Conservation (phyloP, 64 coral and sea anemone species). For the Platygyra sinensis region DNA sequence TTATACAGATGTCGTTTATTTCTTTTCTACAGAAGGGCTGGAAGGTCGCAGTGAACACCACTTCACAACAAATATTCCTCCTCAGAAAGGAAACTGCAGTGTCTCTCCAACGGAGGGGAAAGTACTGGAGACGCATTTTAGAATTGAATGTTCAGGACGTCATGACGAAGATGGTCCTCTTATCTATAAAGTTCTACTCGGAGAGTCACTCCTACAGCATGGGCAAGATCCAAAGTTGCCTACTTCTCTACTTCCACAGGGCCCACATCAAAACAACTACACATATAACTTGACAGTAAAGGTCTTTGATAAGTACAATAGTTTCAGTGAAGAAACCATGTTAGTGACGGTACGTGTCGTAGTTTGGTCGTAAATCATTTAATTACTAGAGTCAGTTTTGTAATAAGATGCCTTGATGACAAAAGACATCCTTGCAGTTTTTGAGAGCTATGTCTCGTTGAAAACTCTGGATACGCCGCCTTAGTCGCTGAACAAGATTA, state of each 20-base stretch:
- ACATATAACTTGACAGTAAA: conserved; percentile 9
- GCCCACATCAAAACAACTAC: not conserved
- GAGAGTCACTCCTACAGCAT: not conserved
- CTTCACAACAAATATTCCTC: conserved; percentile 54
- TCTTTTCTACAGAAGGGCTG: not conserved
- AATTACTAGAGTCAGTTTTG: no score
- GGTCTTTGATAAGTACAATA: conserved; percentile 13
- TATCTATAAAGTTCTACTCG: conserved; percentile 24
- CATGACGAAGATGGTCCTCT: conserved; percentile 43
- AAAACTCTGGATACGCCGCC: no score
- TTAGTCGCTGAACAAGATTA: no score
- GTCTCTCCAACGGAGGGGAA: conserved; percentile 33
- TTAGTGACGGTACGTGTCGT: not conserved
- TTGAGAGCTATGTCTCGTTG: no score
- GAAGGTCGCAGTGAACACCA: conserved; percentile 22
- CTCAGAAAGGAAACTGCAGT: conserved; percentile 41
- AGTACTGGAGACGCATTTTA: conserved; percentile 38
- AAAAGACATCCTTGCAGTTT: no score
- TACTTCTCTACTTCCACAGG: not conserved
- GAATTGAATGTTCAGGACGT: conserved; percentile 58
- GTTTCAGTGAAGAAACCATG: not conserved
- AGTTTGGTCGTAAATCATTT: not conserved
- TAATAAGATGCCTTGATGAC: no score
- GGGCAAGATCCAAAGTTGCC: not conserved
- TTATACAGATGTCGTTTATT: not conserved